These are phyloP conservation scores for Melopsittacus undulatus DNA, from an alignment of 2,797 vertebrate species.

Conservation along the genomic window DNA sequence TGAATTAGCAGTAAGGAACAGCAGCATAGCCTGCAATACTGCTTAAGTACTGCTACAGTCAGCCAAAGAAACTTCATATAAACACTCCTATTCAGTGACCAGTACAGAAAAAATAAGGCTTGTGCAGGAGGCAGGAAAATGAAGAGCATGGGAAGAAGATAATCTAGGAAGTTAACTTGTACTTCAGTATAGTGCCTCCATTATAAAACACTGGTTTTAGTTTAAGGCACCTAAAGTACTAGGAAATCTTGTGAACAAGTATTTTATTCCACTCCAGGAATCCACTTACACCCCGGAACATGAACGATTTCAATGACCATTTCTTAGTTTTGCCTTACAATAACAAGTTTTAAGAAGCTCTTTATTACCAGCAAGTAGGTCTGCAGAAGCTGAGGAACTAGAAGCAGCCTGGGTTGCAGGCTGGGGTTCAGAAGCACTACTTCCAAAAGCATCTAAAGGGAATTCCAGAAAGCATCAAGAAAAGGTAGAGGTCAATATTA, in stretches of 20 bases:
- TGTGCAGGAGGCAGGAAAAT: neutral
- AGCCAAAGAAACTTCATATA: neutral
- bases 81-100: neutral
- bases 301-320: neutral
- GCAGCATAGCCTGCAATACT: neutral
- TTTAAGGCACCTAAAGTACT: neutral
- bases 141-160: neutral
- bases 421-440: conserved; percentile 82
- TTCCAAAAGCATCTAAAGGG: conserved; percentile 89
- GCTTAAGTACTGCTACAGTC: neutral
- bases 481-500: conserved; percentile 68
- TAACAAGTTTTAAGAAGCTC: neutral
- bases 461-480: conserved; percentile 74
- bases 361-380: conserved; percentile 92
- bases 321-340: neutral
- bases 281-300: neutral
- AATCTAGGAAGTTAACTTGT: neutral
- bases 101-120: neutral
- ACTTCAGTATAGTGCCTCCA: neutral
- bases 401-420: conserved; percentile 83
- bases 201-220: neutral
- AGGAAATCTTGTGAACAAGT: neutral
- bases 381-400: conserved; percentile 84
- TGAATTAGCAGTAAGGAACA: neutral
- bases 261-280: neutral